phyloP scores from a whole-genome alignment of 2,888 invertebrate genomes.

The Coenonympha glycerion region DNA sequence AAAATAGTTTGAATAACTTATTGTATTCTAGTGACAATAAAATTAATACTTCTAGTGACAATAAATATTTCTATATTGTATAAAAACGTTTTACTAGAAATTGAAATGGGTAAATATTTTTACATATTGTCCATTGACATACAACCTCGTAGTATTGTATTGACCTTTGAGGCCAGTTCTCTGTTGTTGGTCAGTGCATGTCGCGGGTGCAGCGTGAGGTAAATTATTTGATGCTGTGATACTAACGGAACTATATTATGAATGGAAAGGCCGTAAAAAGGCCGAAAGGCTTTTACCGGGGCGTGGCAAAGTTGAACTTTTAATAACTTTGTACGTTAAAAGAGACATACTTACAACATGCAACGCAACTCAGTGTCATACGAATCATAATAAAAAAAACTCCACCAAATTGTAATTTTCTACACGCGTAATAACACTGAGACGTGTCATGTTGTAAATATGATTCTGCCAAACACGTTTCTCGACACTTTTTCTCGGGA shows the following conservation, averaged over 20 bases:
- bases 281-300: slow-evolving; percentile 40
- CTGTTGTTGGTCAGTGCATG: too few relatives aligned
- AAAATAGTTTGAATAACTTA: slow-evolving; percentile 20
- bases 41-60: slow-evolving; percentile 27
- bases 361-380: not conserved
- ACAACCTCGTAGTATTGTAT: too few relatives aligned
- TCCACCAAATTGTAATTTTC: too few relatives aligned
- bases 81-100: slow-evolving; percentile 8
- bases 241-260: slow-evolving; percentile 34
- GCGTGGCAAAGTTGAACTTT: slow-evolving; percentile 39
- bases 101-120: slow-evolving; percentile 50
- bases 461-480: slow-evolving; percentile 19
- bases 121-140: too few relatives aligned
- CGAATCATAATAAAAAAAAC: not conserved
- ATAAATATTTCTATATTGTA: slow-evolving; percentile 20
- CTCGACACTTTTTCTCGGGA: slow-evolving; percentile 60
- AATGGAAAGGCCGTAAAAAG: slow-evolving; percentile 40
- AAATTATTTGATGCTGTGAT: slow-evolving; percentile 52
- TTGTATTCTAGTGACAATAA: slow-evolving; percentile 31
- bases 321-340: slow-evolving; percentile 29
- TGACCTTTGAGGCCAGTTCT: too few relatives aligned
- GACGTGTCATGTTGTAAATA: not conserved
- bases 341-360: not conserved
- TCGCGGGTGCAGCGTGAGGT: too few relatives aligned
- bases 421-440: too few relatives aligned